phyloP scores from a whole-genome alignment of 2,113 vertebrate species.

The Turnix velox region DNA sequence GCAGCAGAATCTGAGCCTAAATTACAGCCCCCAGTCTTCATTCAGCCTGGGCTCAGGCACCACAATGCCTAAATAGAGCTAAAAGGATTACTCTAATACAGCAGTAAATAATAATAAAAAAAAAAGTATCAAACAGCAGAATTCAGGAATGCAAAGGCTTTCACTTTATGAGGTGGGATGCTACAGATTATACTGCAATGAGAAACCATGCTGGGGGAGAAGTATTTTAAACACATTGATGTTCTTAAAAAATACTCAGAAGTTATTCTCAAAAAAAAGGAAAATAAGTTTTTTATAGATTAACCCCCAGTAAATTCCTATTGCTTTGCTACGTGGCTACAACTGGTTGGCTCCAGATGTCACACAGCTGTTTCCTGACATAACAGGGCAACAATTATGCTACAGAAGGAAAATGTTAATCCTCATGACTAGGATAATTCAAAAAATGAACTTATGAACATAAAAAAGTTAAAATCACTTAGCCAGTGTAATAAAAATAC shows the following conservation, averaged over 20 bases:
- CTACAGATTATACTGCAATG: not conserved
- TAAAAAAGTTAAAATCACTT: not conserved
- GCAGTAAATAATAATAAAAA: constrained; percentile 45
- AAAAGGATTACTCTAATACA: constrained; percentile 47
- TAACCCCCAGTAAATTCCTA: not conserved
- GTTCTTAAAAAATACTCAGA: not conserved
- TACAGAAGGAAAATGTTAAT: not conserved
- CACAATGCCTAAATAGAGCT: not conserved
- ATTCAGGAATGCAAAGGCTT: not conserved
- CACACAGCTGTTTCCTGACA: not conserved
- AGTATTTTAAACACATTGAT: not conserved
- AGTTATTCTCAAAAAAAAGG: not conserved
- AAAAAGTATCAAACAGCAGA: constrained; percentile 18
- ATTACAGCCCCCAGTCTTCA: constrained; percentile 19
- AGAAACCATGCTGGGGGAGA: not conserved
- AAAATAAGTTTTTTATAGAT: not conserved
- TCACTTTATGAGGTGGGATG: not conserved
- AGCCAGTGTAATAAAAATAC: not conserved
- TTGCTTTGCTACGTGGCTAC: not conserved
- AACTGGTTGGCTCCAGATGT: not conserved
- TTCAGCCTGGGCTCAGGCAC: not conserved
- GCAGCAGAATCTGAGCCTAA: constrained; percentile 22
- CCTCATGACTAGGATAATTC: not conserved
- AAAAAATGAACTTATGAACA: not conserved
- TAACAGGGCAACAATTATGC: not conserved